phyloP scores from a whole-genome alignment of 2,113 vertebrate genomes.

The Vombatus ursinus region DNA sequence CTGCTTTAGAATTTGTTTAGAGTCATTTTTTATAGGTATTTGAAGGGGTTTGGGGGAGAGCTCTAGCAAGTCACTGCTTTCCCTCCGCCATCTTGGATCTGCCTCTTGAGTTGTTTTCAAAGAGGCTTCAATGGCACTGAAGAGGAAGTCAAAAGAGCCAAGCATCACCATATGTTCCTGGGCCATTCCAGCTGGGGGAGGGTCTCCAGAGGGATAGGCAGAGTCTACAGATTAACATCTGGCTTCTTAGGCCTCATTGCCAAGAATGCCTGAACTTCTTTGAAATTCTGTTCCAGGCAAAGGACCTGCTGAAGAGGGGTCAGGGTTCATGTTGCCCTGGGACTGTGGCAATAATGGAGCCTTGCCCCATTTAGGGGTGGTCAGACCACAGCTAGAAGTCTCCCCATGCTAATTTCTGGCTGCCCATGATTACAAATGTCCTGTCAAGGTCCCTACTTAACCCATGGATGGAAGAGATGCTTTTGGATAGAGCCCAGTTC shows the following conservation, averaged over 20 bases:
- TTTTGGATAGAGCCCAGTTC: neutral
- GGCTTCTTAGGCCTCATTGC: neutral
- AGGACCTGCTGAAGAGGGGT: neutral
- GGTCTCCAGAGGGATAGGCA: accelerated
- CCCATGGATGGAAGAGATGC: neutral
- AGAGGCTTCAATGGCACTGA: too few relatives aligned
- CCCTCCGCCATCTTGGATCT: too few relatives aligned
- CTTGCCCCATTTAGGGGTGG: neutral
- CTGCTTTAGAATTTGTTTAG: too few relatives aligned
- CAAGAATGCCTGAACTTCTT: neutral
- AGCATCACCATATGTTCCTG: neutral
- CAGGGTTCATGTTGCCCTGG: neutral
- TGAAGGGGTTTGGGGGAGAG: too few relatives aligned
- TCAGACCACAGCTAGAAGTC: neutral
- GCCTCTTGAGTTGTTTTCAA: too few relatives aligned
- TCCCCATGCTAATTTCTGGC: neutral
- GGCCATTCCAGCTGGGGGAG: neutral
- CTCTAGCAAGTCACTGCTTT: too few relatives aligned
- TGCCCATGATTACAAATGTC: neutral
- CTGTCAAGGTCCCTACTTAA: neutral
- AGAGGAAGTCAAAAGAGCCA: too few relatives aligned
- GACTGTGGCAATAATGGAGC: neutral
- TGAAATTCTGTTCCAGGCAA: neutral
- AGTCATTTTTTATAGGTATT: too few relatives aligned
- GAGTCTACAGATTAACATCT: neutral